Base-by-base conservation (phyloP, 2,888 invertebrate genomes). In the Nesidiocoris tenuis region DNA sequence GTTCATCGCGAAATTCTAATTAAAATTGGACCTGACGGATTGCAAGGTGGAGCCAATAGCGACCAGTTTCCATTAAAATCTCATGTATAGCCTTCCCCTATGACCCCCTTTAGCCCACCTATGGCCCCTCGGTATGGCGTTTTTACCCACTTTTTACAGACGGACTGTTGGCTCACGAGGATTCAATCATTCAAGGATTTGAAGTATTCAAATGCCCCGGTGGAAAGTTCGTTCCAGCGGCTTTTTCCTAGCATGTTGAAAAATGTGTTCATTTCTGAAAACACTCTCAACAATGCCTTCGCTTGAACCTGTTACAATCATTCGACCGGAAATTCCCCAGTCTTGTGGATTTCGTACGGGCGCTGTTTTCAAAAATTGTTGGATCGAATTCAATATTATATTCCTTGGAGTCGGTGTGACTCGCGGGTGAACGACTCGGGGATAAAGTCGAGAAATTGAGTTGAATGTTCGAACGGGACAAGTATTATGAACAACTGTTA, bases 1-100 rank as follows among this genome's bases (percentile, higher is more conserved):
- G 39, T 67, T 19, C n/a, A 17, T n/a, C n/a, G 54, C 21, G 67
- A 67, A 67, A 67, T 67, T 67, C 67, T 67, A 67, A 67, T 67
- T 67, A 67, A 67, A 67, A 67, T 67, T 67, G 67, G 67, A 67
- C 22, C 67, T 39, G 67, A 56, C 56, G 67, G 67, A 67, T 67
- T 67, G 67, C 67, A 67, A 67, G 67, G 67, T 22, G 12, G 56
- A 55, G 67, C 54, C 67, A 67, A 56, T 55, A 55, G 56, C 39
- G 21, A 55, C 55, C 55, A 18, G 67, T 22, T 67, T 67, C 67
- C 67, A 67, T 67, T 67, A 67, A 67, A 67, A 67, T 67, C 67
- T 67, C 67, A 67, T 67, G 55, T 67, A 67, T 67, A 67, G 67
- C 67, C 18, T 67, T 55, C 16, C 21, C 67, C 67, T 67, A 55